These are phyloP conservation scores for Gorsachius goisagi DNA, from an alignment of 2,113 vertebrate genomes.

Conservation along the genomic window DNA sequence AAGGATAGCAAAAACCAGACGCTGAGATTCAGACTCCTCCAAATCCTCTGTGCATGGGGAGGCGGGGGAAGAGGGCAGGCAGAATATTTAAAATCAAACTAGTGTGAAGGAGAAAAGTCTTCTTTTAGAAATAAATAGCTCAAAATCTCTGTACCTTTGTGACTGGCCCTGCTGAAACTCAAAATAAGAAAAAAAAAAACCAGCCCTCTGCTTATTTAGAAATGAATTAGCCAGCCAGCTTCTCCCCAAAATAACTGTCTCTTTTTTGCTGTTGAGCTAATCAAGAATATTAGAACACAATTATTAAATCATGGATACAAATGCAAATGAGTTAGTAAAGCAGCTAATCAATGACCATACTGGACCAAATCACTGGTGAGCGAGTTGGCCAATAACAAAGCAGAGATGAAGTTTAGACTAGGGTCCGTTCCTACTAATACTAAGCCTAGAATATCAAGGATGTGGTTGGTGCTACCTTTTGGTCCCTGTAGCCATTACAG, in stretches of 20 bases:
- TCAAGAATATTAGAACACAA: background rate
- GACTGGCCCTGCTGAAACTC: background rate
- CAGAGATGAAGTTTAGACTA: background rate
- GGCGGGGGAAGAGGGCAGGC: background rate
- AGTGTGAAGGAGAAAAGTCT: background rate
- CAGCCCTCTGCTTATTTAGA: background rate
- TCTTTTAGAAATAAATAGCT: background rate
- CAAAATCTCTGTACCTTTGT: background rate
- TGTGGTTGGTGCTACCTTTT: background rate
- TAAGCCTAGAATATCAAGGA: background rate
- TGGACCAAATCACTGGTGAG: background rate
- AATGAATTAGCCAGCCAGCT: background rate
- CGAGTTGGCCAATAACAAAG: background rate
- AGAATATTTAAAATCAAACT: background rate
- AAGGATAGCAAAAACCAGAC: slow-evolving; percentile 19
- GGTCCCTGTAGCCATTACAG: background rate
- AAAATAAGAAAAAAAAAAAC: background rate
- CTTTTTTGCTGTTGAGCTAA: background rate
- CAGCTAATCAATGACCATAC: background rate
- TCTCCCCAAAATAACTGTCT: background rate
- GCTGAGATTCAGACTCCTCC: background rate
- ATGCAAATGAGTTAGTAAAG: background rate
- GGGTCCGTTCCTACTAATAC: background rate
- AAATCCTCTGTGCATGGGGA: background rate
- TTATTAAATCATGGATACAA: background rate